Percentiles rank a stretch among this genome's conserved stretches.
phyloP scores from a whole-genome alignment of 2,113 vertebrate genomes.

The Bos taurus region ARS-UCD2.0 NC_037338.1:91968501-91969000 shows the following conservation, averaged over 20 bases:
- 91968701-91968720: background rate
- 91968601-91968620: background rate
- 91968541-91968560: background rate
- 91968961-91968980: accelerated
- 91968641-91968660: background rate
- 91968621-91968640: background rate
- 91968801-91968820: accelerated
- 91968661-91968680: background rate
- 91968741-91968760: background rate
- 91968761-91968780: background rate
- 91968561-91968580: background rate
- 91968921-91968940: accelerated
- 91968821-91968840: background rate
- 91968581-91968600: background rate
- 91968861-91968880: accelerated
- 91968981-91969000: accelerated
- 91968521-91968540: background rate
- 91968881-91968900: too few relatives aligned
- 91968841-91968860: background rate
- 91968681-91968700: background rate
- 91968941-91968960: too few relatives aligned
- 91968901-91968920: accelerated
- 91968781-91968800: background rate
- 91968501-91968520: background rate
- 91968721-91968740: background rate